Base-by-base conservation (phyloP, 2,113 vertebrate species). In the Hylia prasina region DNA sequence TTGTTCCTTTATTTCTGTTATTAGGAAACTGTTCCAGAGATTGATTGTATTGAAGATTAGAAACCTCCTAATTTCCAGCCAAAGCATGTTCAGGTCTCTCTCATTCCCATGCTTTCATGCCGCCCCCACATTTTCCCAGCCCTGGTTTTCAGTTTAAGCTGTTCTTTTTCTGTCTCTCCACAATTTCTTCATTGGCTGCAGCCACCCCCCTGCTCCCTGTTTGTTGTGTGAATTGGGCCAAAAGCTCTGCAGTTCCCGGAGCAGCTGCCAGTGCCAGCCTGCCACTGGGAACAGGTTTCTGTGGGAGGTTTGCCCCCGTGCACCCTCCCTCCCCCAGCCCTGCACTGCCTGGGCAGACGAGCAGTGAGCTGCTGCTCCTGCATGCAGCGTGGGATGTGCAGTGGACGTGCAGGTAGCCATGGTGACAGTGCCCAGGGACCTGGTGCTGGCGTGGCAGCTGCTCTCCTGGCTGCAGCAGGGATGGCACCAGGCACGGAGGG, bases 111-210 rank as follows among this genome's bases (percentile, higher is more conserved):
- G 61, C 84, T 69, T 88, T 69, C 75, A 50, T 94, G 40, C 84
- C 61, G 17, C 82, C 53, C 78, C 51, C 81, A 28, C 2, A 0
- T 44, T 87, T 82, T 84, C 44, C 70, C 70, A 85, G 66, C 61
- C 75, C 75, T 77, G 85, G 8, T 37, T 92, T 97, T 82, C 20
- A 65, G 82, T 86, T 91, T 64, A 64, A 88, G 79, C 92, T 53
- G 90, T 57, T 90, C 78, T 95, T 93, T 97, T 93, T 90, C 90
- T 77, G 90, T 75, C 94, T 89, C 14, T 50, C 53, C 66, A 71
- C 81, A 9, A 13, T 89, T 84, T 51, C 73, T 82, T 64, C 56
- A 2, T 1, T 9, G 73, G 65, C 87, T 87, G 78, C 65, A 68
- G 73, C 51, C 63, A 13, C 40, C 30, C 63, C 53, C 63, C 63